Percentiles rank a stretch among this genome's conserved stretches.
Evolutionary conservation across 2,888 invertebrate genomes (phyloP).

Genomic region (Prenolepis imparis): DNA sequence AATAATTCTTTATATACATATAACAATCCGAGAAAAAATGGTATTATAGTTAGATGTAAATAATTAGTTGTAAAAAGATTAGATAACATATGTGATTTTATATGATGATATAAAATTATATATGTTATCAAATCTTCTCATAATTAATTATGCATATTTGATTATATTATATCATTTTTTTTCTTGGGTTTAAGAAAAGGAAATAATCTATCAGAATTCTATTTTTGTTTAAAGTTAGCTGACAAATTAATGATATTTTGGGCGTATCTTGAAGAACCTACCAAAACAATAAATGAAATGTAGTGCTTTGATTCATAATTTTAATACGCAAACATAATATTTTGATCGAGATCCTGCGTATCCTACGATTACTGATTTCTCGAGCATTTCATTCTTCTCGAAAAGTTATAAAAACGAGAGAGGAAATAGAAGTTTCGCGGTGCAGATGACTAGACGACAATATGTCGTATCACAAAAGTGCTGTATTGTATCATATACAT

Average conservation of each 20-base stretch:
- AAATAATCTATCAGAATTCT: background rate
- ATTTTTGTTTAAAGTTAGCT: slow-evolving; percentile 31
- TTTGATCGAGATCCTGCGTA: slow-evolving; percentile 31
- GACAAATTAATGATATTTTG: slow-evolving; percentile 50
- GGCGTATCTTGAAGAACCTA: slow-evolving; percentile 26
- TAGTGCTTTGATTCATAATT: slow-evolving; percentile 59
- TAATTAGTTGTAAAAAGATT: no score
- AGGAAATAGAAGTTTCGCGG: slow-evolving; percentile 7
- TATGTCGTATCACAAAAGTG: slow-evolving; percentile 43
- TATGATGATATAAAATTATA: no score
- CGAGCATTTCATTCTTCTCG: background rate
- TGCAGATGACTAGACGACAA: slow-evolving; percentile 19
- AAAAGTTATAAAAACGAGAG: background rate
- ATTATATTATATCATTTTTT: no score
- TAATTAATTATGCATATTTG: no score
- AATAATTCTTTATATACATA: background rate
- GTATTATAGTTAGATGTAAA: no score
- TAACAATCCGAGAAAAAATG: background rate
- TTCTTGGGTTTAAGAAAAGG: background rate
- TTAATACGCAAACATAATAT: slow-evolving; percentile 63
- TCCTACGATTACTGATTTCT: slow-evolving; percentile 28
- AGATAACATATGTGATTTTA: no score
- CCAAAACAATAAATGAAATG: slow-evolving; percentile 48
- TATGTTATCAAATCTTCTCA: no score
- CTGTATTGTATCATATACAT: slow-evolving; percentile 58